These are phyloP conservation scores for Seriola aureovittata DNA, from an alignment of 2,113 vertebrate species.

Conservation along the genomic window DNA sequence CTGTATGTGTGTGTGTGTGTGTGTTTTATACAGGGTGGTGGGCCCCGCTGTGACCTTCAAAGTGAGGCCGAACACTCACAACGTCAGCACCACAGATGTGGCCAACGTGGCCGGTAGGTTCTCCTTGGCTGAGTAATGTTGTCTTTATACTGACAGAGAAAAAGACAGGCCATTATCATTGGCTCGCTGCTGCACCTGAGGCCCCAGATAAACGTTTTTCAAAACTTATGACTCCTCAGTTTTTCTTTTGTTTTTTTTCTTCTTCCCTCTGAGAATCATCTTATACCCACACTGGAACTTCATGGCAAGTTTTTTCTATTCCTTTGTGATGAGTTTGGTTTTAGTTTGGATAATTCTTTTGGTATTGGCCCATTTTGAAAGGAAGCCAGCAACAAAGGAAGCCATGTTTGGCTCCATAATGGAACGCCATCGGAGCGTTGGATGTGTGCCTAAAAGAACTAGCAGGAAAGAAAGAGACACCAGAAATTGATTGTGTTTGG, in stretches of 20 bases:
- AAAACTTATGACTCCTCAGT: slow-evolving; percentile 30
- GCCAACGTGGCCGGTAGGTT: slow-evolving; percentile 89
- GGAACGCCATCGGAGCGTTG: slow-evolving; percentile 12
- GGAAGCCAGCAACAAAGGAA: background rate
- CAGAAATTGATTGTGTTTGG: slow-evolving; percentile 2
- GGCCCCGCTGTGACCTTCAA: slow-evolving; percentile 96
- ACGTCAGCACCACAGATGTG: slow-evolving; percentile 89
- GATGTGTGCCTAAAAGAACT: background rate
- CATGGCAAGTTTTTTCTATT: background rate
- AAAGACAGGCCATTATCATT: slow-evolving; percentile 42
- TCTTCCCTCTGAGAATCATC: background rate
- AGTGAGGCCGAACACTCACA: slow-evolving; percentile 87
- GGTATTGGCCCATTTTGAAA: background rate
- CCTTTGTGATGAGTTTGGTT: slow-evolving; percentile 3
- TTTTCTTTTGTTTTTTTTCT: background rate
- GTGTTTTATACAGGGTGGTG: slow-evolving; percentile 86
- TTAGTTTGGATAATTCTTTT: slow-evolving; percentile 5
- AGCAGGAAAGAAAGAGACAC: background rate
- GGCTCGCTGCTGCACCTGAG: slow-evolving; percentile 61
- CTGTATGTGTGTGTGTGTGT: slow-evolving; percentile 39
- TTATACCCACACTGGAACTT: background rate
- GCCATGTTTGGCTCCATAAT: slow-evolving; percentile 32
- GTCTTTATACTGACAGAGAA: slow-evolving; percentile 43
- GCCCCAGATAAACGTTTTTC: slow-evolving; percentile 23
- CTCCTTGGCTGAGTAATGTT: slow-evolving; percentile 47